Conservation (phyloP, 2,113 vertebrate species). For the Dendropsophus ebraccatus region DNA sequence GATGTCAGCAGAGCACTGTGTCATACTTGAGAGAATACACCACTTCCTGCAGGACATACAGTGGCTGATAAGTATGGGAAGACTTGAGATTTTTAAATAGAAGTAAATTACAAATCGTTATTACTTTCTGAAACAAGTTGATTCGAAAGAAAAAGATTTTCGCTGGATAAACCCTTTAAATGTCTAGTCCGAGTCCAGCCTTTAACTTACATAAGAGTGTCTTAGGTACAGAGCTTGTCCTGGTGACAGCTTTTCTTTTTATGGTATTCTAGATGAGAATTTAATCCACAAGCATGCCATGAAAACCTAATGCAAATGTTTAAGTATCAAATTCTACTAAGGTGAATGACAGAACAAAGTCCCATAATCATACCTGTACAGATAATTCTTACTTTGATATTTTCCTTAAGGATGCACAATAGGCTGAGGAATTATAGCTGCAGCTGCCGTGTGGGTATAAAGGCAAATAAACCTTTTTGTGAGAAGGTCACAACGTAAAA, state of each 20-base stretch:
- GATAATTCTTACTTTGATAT: neutral
- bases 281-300: neutral
- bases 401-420: slow-evolving; percentile 25
- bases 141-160: too few species aligned
- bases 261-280: neutral
- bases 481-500: slow-evolving; percentile 13
- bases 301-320: neutral
- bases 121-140: too few species aligned
- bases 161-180: neutral
- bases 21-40: too few species aligned
- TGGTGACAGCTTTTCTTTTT: neutral
- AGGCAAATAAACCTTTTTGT: slow-evolving; percentile 37
- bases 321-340: neutral
- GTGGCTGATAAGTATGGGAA: too few species aligned
- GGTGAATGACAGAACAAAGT: neutral
- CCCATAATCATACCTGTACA: neutral
- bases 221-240: neutral
- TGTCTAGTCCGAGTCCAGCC: too few species aligned
- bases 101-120: too few species aligned
- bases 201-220: too few species aligned
- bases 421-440: neutral
- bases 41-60: too few species aligned
- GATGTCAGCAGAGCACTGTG: too few species aligned
- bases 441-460: slow-evolving; percentile 34
- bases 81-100: too few species aligned